Conservation (phyloP, 2,113 vertebrate species). For the Corydoras sp. region DNA sequence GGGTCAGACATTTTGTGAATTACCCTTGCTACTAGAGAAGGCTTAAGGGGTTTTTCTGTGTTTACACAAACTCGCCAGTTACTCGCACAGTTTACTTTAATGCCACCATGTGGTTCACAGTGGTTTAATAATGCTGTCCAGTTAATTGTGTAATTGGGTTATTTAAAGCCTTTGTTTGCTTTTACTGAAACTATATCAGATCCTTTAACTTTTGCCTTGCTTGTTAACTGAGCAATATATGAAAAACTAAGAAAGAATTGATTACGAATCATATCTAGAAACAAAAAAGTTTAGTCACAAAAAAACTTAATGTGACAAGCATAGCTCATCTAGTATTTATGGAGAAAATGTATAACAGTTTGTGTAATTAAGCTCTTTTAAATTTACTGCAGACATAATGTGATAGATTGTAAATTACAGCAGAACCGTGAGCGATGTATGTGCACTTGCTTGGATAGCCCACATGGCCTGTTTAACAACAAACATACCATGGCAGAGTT, state of each 20-base stretch:
- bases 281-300: too few species aligned
- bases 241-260: slow-evolving; percentile 10
- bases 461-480: slow-evolving; percentile 63
- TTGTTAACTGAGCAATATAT: slow-evolving; percentile 44
- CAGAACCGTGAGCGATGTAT: slow-evolving; percentile 68
- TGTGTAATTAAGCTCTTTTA: slow-evolving; percentile 39
- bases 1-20: slow-evolving; percentile 47
- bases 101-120: slow-evolving; percentile 58
- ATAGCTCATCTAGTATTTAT: not conserved
- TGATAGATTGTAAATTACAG: slow-evolving; percentile 61
- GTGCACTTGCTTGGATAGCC: slow-evolving; percentile 56
- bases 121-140: slow-evolving; percentile 54
- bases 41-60: slow-evolving; percentile 48
- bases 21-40: slow-evolving; percentile 55
- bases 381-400: slow-evolving; percentile 50
- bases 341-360: slow-evolving; percentile 5
- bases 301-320: not conserved
- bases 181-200: slow-evolving; percentile 49
- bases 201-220: slow-evolving; percentile 39
- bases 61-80: slow-evolving; percentile 63
- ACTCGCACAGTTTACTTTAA: slow-evolving; percentile 55
- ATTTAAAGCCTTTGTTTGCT: slow-evolving; percentile 59
- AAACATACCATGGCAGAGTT: slow-evolving; percentile 65
- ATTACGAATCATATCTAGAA: not conserved
- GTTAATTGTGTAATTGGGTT: slow-evolving; percentile 57